Evolutionary conservation across 1,140 invertebrate genomes (phyloP).

Genomic region (Alviniconcha marisindica): DNA sequence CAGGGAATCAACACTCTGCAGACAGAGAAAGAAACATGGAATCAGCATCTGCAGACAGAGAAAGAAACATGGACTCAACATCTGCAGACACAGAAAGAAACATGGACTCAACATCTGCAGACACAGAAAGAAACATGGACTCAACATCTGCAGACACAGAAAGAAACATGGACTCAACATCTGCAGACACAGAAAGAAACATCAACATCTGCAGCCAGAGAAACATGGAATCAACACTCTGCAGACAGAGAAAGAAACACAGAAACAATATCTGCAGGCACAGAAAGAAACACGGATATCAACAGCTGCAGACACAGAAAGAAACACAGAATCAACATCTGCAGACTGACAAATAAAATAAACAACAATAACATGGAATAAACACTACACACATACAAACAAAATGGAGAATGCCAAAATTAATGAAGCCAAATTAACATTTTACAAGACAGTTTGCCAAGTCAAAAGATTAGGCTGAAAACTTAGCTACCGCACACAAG

Average conservation of each 20-base stretch:
- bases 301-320: constrained; percentile 47
- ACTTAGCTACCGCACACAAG: neutral
- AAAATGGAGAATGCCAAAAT: neutral
- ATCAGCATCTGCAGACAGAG: neutral
- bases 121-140: neutral
- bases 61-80: neutral
- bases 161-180: neutral
- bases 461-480: no score
- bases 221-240: neutral
- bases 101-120: neutral
- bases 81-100: neutral
- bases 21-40: neutral
- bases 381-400: constrained; percentile 1
- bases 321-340: neutral
- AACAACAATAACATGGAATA: no score
- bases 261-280: neutral
- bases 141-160: constrained; percentile 43
- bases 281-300: neutral
- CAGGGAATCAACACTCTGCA: neutral
- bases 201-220: neutral
- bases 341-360: neutral
- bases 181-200: neutral
- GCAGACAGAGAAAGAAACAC: neutral
- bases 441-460: no score
- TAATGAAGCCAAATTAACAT: no score